Base-by-base conservation (phyloP, 53 echinoderm and acorn worm genomes). In the Paracentrotus lividus region DNA sequence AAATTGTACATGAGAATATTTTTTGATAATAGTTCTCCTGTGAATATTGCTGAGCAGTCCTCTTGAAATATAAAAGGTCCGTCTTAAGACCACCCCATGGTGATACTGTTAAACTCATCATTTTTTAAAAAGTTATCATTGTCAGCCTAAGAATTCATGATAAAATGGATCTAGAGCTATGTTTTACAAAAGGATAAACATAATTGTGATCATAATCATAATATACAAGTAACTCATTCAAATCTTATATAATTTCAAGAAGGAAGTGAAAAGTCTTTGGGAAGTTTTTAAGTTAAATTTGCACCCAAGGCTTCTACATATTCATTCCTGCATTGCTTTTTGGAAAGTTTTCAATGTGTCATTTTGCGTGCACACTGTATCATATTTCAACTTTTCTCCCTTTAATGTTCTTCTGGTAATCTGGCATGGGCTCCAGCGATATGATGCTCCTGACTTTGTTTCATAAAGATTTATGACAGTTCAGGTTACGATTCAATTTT, bases 341-440 rank as follows among this genome's bases (percentile, higher is more conserved):
- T 81, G 23, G n/a, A 81, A 33, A 33, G 67, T 33, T 32, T 67
- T n/a, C 31, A n/a, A 36, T 40, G 7, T 72, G 21, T 40, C 72
- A 72, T 72, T 72, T 40, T 72, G 38, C 38, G 72, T 72, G 72
- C 72, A 32, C 72, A 38, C 27, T 32, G 40, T 40, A 72, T 72
- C 32, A 36, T 72, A 72, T 20, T 21, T 40, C 36, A 72, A 40
- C 81, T 47, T 43, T 26, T 47, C 81, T 45, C 45, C 24, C 45
- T 81, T 24, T n/a, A 1, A 44, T 47, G 12, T 81, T 49, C 81
- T 81, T 81, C 47, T 45, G n/a, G n/a, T n/a, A n/a, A n/a, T n/a
- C n/a, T n/a, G n/a, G n/a, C n/a, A n/a, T n/a, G n/a, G n/a, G n/a
- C n/a, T n/a, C n/a, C n/a, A n/a, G n/a, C n/a, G n/a, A n/a, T n/a